Evolutionary conservation across 2,888 invertebrate species (phyloP).

Genomic region (Malacosoma neustria): DNA sequence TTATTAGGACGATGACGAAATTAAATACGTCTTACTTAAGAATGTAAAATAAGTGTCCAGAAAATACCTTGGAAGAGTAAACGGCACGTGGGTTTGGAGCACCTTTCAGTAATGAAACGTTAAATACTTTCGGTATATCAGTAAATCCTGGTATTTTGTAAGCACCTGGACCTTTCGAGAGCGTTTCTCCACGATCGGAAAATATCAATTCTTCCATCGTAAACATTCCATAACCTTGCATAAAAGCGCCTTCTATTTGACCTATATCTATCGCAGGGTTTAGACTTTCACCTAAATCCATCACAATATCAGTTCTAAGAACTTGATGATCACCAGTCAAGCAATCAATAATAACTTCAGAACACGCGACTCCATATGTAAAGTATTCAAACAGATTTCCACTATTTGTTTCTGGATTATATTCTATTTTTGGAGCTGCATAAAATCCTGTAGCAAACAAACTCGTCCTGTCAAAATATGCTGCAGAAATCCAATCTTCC

Average conservation of each 20-base stretch:
- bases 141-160: constrained; percentile 91
- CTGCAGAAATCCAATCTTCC: constrained; percentile 84
- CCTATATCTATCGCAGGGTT: constrained; percentile 95
- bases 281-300: constrained; percentile 91
- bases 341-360: constrained; percentile 91
- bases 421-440: constrained; percentile 78
- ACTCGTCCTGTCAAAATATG: constrained; percentile 80
- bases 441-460: constrained; percentile 85
- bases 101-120: constrained; percentile 87
- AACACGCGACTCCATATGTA: constrained; percentile 85
- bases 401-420: constrained; percentile 75
- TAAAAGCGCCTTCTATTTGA: constrained; percentile 91
- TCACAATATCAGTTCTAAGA: constrained; percentile 87
- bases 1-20: too few species aligned
- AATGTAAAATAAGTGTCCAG: too few species aligned
- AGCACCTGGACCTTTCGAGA: constrained; percentile 86
- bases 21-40: too few species aligned
- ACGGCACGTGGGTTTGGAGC: constrained; percentile 88
- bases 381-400: constrained; percentile 85
- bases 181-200: constrained; percentile 80
- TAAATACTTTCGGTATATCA: constrained; percentile 88
- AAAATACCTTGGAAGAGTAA: constrained; percentile 94
- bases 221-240: constrained; percentile 90
- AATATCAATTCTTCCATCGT: constrained; percentile 88
- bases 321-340: constrained; percentile 91